These are phyloP conservation scores for Microcebus lehilahytsara DNA, from an alignment of 2,113 vertebrate species.

Conservation along the genomic window DNA sequence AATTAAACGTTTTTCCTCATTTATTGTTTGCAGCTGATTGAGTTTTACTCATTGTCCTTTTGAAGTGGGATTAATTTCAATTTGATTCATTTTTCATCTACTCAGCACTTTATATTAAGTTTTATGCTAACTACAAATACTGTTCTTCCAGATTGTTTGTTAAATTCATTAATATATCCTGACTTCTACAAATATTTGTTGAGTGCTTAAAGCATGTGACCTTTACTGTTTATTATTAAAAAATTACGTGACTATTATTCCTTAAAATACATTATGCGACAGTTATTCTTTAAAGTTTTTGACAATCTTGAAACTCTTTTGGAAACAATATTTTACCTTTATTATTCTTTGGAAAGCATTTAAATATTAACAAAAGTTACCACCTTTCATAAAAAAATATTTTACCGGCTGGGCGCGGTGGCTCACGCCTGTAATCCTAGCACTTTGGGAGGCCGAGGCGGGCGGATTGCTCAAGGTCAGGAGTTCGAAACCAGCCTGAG, in stretches of 20 bases:
- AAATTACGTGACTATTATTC: neutral
- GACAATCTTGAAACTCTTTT: neutral
- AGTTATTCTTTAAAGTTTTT: conserved; percentile 15
- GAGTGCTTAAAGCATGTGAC: neutral
- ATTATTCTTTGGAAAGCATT: conserved; percentile 24
- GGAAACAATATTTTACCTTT: neutral
- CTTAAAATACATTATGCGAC: neutral
- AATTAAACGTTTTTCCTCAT: neutral
- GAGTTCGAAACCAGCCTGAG: too few relatives aligned
- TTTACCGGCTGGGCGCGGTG: too few relatives aligned
- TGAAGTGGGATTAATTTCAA: neutral
- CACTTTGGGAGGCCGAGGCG: too few relatives aligned
- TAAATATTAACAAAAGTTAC: conserved; percentile 46
- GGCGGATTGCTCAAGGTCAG: too few relatives aligned
- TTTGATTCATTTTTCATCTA: neutral
- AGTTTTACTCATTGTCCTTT: neutral
- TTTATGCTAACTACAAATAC: neutral
- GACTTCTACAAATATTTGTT: neutral
- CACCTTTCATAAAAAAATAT: neutral
- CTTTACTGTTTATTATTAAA: neutral
- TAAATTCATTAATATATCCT: neutral
- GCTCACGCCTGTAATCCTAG: too few relatives aligned
- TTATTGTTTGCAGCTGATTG: neutral
- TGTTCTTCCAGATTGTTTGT: conserved; percentile 26
- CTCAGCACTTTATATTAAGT: neutral